phyloP scores from a whole-genome alignment of 1,140 invertebrate species.

The Drosophila seguyi region DNA sequence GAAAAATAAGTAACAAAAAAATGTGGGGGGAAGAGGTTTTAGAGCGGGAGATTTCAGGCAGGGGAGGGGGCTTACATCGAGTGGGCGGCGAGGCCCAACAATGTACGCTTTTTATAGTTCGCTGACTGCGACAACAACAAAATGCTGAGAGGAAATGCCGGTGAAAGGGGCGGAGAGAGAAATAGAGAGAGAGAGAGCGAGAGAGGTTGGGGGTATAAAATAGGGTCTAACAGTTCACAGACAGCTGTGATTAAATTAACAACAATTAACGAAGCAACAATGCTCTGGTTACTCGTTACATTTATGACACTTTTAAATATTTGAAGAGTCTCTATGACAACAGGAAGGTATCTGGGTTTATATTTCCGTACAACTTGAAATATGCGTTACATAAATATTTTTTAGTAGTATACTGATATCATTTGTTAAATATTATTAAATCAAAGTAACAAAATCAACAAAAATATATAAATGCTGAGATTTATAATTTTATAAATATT shows the following conservation, averaged over 20 bases:
- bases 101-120: conserved; percentile 71
- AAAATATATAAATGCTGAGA: neutral
- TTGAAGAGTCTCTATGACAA: neutral
- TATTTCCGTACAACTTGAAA: neutral
- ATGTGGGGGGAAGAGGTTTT: neutral
- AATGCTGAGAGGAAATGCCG: conserved; percentile 26
- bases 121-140: conserved; percentile 61
- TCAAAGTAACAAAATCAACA: neutral
- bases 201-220: neutral
- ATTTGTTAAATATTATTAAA: neutral
- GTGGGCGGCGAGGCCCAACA: conserved; percentile 41
- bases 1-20: conserved; percentile 31
- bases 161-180: neutral
- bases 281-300: conserved; percentile 25
- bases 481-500: neutral
- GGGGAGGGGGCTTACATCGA: neutral
- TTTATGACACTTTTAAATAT: conserved; percentile 7
- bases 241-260: conserved; percentile 30
- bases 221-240: conserved; percentile 21
- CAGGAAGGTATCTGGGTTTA: neutral
- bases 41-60: neutral
- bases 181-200: no score
- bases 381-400: neutral
- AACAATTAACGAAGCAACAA: conserved; percentile 31
- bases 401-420: no score